These are phyloP conservation scores for Myotis lucifugus DNA, from an alignment of 2,113 vertebrate genomes.

Conservation along the genomic window DNA sequence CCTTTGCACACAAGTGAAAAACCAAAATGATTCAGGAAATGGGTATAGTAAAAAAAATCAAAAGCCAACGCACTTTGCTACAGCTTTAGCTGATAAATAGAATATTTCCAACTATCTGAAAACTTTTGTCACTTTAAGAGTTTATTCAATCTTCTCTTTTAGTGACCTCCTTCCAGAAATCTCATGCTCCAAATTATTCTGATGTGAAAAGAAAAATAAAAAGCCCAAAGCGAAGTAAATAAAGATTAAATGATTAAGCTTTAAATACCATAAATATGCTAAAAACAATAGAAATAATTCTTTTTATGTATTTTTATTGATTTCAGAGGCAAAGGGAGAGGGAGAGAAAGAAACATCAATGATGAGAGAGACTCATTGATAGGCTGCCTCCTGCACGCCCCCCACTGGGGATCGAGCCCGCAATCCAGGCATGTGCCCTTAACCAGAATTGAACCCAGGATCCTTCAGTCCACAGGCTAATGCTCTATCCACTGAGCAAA, in stretches of 20 bases:
- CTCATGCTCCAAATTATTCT: not conserved
- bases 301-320: not conserved
- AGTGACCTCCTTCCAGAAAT: constrained; percentile 54
- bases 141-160: constrained; percentile 70
- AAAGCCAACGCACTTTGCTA: constrained; percentile 29
- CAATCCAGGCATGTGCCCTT: too few relatives aligned
- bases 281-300: constrained; percentile 79
- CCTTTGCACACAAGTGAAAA: constrained; percentile 47
- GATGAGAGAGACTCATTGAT: too few relatives aligned
- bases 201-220: constrained; percentile 29
- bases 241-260: constrained; percentile 76
- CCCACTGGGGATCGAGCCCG: too few relatives aligned
- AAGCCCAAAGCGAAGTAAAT: constrained; percentile 75
- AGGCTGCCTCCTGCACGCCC: too few relatives aligned
- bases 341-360: too few relatives aligned
- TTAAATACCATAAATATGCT: constrained; percentile 66
- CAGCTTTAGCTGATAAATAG: constrained; percentile 54
- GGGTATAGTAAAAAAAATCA: constrained; percentile 42
- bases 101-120: constrained; percentile 59
- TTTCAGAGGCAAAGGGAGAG: too few relatives aligned
- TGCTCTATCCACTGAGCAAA: too few relatives aligned
- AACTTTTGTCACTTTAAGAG: constrained; percentile 52
- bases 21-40: constrained; percentile 54
- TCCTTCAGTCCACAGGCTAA: too few relatives aligned
- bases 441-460: too few relatives aligned